A percentile compares a stretch with the other conserved stretches of the same genome.
Evolutionary conservation across 2,113 vertebrate species (phyloP).

Genomic region (Callipepla californica): DNA sequence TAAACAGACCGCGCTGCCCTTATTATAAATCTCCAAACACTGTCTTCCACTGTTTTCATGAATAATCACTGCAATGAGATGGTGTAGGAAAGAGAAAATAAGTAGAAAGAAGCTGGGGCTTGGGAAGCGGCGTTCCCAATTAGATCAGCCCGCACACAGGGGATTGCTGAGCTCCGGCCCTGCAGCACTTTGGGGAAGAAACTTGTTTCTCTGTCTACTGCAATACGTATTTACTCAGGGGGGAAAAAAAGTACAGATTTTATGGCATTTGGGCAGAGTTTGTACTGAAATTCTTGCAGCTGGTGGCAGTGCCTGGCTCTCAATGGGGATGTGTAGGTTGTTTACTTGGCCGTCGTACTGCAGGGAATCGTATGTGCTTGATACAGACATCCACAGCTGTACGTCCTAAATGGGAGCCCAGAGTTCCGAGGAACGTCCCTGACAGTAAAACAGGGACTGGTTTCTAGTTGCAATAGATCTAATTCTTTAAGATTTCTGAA

Average conservation of each 20-base stretch:
- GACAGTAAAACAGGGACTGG: background rate
- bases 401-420: background rate
- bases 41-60: conserved; percentile 20
- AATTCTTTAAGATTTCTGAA: background rate
- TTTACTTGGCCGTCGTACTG: background rate
- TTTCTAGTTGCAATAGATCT: background rate
- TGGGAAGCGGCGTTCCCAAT: background rate
- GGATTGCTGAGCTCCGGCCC: background rate
- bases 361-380: background rate
- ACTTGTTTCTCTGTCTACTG: background rate
- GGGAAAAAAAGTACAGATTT: background rate
- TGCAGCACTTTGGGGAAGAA: background rate
- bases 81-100: background rate
- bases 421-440: background rate
- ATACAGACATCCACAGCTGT: background rate
- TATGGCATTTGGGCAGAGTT: background rate
- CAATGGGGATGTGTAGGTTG: background rate
- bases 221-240: background rate
- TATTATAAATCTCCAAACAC: conserved; percentile 22
- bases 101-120: background rate
- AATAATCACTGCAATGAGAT: conserved; percentile 20
- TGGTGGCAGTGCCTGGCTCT: background rate
- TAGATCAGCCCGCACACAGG: background rate
- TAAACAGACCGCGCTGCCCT: conserved; percentile 51
- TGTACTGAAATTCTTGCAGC: background rate